Evolutionary conservation across 2,797 vertebrate genomes (phyloP).

Genomic region (Rhadinocentrus ornatus): DNA sequence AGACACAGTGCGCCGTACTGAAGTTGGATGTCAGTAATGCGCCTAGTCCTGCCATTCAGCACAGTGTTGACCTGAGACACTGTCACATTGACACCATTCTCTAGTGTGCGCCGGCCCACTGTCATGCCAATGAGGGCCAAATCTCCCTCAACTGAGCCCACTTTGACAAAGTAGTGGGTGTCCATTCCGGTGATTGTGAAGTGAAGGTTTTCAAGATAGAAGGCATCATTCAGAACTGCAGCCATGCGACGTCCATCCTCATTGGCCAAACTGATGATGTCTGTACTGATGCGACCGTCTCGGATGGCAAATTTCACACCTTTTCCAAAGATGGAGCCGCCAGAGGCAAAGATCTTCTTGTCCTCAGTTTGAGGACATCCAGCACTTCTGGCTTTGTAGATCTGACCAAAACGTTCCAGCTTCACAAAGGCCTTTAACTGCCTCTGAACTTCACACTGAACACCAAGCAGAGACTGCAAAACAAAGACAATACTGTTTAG

Average conservation of each 20-base stretch:
- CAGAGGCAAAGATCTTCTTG: slow-evolving; percentile 88
- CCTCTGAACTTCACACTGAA: slow-evolving; percentile 97
- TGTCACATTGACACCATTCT: slow-evolving; percentile 95
- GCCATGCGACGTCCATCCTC: slow-evolving; percentile 94
- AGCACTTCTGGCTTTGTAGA: slow-evolving; percentile 89
- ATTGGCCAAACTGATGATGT: slow-evolving; percentile 95
- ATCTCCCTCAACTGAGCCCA: slow-evolving; percentile 90
- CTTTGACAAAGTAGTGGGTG: slow-evolving; percentile 95
- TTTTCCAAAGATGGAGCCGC: slow-evolving; percentile 93
- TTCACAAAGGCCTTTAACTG: slow-evolving; percentile 97
- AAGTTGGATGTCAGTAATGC: slow-evolving; percentile 95
- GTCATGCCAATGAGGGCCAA: slow-evolving; percentile 94
- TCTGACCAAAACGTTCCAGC: slow-evolving; percentile 92
- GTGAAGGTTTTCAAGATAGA: slow-evolving; percentile 93
- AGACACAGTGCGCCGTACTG: slow-evolving; percentile 88
- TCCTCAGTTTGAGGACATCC: slow-evolving; percentile 87
- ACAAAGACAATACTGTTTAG: slow-evolving; percentile 57
- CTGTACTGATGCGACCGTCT: slow-evolving; percentile 89
- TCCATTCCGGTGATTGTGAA: slow-evolving; percentile 92
- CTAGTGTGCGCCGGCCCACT: slow-evolving; percentile 92
- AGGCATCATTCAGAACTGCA: slow-evolving; percentile 90
- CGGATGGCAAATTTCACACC: slow-evolving; percentile 96
- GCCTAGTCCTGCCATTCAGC: slow-evolving; percentile 93
- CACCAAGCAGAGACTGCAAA: slow-evolving; percentile 93
- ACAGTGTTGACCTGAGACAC: slow-evolving; percentile 97